Percentiles rank a stretch among this genome's conserved stretches.
Evolutionary conservation across 2,797 vertebrate species (phyloP).

Genomic region (Centropyge bicolor): DNA sequence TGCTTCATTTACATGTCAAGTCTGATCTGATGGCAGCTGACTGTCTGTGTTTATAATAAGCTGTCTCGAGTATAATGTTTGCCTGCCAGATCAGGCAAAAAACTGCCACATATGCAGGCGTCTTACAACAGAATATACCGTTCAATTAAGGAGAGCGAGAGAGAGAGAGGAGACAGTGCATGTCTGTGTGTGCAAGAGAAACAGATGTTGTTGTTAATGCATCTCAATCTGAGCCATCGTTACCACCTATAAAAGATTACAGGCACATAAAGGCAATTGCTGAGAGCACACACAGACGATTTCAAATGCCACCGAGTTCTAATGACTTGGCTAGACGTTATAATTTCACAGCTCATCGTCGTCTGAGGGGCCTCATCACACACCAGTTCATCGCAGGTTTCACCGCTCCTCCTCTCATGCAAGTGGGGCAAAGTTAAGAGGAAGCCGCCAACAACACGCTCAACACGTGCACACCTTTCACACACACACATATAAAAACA

Average conservation of each 20-base stretch:
- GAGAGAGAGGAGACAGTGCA: conserved; percentile 14
- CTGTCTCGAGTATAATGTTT: conserved; percentile 30
- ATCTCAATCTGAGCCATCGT: conserved; percentile 43
- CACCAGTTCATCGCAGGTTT: conserved; percentile 17
- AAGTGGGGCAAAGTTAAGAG: conserved; percentile 28
- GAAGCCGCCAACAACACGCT: neutral
- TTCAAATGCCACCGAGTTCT: conserved; percentile 50
- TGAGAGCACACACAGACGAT: conserved; percentile 45
- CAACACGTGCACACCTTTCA: neutral
- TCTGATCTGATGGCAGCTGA: conserved; percentile 25
- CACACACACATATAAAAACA: conserved; percentile 15
- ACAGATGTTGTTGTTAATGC: conserved; percentile 58
- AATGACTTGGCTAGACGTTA: conserved; percentile 39
- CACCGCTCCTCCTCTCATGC: conserved; percentile 1
- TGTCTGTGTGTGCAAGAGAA: conserved; percentile 31
- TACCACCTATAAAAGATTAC: conserved; percentile 62
- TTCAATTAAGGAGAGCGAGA: conserved; percentile 37
- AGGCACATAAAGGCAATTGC: conserved; percentile 44
- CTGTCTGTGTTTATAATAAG: conserved; percentile 38
- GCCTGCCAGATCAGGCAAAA: conserved; percentile 30
- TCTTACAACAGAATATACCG: conserved; percentile 20
- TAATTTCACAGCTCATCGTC: conserved; percentile 58
- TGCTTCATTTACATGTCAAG: conserved; percentile 23
- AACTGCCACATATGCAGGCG: conserved; percentile 25
- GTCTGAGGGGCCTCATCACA: conserved; percentile 10